A percentile compares a stretch with the other conserved stretches of the same genome.
Evolutionary conservation across 2,113 vertebrate species (phyloP).

Genomic region (Miniopterus natalensis): DNA sequence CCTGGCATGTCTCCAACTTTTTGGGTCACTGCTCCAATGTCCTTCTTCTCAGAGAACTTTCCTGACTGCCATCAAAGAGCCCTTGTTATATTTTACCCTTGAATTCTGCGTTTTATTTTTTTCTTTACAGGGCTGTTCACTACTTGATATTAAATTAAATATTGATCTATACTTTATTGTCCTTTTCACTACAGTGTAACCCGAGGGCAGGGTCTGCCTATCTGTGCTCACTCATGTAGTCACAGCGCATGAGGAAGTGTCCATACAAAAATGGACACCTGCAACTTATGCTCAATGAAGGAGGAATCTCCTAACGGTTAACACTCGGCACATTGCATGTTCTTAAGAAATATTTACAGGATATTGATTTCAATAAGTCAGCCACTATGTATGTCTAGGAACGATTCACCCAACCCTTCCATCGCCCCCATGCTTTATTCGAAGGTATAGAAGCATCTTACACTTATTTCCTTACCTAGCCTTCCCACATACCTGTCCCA

Average conservation of each 20-base stretch:
- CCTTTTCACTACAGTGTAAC: background rate
- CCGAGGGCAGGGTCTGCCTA: background rate
- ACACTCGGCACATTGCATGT: background rate
- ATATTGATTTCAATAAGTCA: background rate
- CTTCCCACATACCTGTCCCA: background rate
- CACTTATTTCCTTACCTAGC: background rate
- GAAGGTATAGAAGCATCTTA: background rate
- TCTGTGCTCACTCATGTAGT: background rate
- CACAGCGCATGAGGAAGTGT: background rate
- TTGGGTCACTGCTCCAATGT: rapidly evolving
- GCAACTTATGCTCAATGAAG: background rate
- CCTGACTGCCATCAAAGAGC: background rate
- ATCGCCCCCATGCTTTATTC: background rate
- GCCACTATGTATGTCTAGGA: background rate
- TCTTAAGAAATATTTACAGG: background rate
- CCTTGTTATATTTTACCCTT: background rate
- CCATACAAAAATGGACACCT: background rate
- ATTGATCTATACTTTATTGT: background rate
- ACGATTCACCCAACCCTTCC: background rate
- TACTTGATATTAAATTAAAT: background rate
- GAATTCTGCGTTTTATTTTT: background rate
- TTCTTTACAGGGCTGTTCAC: background rate
- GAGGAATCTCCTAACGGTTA: background rate
- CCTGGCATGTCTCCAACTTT: background rate
- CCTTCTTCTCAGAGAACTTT: background rate